phyloP scores from a whole-genome alignment of 2,113 vertebrate genomes.

The Chiloscyllium plagiosum region DNA sequence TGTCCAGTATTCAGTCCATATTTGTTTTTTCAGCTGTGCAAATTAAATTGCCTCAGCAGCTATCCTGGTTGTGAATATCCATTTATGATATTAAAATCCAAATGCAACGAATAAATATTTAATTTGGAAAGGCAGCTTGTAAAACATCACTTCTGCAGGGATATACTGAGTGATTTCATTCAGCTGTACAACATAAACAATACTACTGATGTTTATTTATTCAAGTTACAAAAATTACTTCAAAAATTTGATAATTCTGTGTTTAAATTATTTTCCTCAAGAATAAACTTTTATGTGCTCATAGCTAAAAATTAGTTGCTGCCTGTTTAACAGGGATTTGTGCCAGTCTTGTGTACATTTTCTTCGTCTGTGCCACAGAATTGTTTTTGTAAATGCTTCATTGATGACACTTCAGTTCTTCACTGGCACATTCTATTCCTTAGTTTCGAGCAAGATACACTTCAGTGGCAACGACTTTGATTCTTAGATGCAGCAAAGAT shows the following conservation, averaged over 20 bases:
- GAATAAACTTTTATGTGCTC: background rate
- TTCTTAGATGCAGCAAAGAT: background rate
- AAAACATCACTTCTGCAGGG: background rate
- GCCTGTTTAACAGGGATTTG: background rate
- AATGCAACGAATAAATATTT: constrained; percentile 10
- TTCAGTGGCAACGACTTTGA: background rate
- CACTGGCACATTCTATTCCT: background rate
- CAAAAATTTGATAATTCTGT: background rate
- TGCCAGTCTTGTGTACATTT: background rate
- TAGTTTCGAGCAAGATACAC: background rate
- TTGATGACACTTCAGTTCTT: background rate
- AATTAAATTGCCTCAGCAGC: background rate
- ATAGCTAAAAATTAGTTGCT: background rate
- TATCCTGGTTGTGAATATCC: background rate
- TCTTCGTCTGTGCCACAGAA: background rate
- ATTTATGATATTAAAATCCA: background rate
- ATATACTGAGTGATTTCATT: background rate
- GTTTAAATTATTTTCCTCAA: background rate
- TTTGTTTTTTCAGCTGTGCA: background rate
- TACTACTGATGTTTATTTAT: background rate
- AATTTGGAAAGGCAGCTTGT: background rate
- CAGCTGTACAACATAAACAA: background rate
- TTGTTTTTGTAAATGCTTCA: background rate
- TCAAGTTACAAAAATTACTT: background rate
- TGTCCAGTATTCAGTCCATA: background rate